These are phyloP conservation scores for Anoplius nigerrimus DNA, from an alignment of 2,888 invertebrate genomes.

Conservation along the genomic window DNA sequence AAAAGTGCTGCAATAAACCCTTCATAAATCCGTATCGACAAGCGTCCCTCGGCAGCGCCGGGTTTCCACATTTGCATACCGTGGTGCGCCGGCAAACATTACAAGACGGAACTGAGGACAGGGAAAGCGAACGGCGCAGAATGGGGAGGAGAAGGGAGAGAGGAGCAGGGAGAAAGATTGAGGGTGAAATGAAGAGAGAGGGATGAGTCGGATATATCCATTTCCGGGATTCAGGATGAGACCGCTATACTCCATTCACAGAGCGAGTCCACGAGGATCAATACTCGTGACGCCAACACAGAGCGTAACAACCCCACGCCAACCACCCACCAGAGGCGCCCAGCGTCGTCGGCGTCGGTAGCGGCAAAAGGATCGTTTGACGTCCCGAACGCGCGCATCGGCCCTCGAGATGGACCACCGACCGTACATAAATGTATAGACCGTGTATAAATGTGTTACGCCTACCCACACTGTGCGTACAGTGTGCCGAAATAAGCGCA, in stretches of 20 bases:
- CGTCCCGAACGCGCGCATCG: constrained; percentile 1
- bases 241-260: constrained; percentile 67
- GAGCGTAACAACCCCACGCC: constrained; percentile 61
- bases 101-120: too few relatives aligned
- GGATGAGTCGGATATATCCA: constrained; percentile 44
- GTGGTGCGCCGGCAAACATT: too few relatives aligned
- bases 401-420: too few relatives aligned
- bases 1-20: too few relatives aligned
- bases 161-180: not conserved
- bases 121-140: not conserved
- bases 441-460: too few relatives aligned
- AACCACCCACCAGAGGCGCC: not conserved
- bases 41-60: too few relatives aligned
- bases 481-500: too few relatives aligned
- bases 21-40: too few relatives aligned
- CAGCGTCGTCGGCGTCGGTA: too few relatives aligned
- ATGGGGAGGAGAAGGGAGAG: not conserved
- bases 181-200: constrained; percentile 9
- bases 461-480: too few relatives aligned
- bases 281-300: constrained; percentile 71
- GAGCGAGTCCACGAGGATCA: constrained; percentile 64
- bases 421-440: too few relatives aligned
- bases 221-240: constrained; percentile 58
- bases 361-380: not conserved
- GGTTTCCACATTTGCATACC: too few relatives aligned